Conservation (phyloP, 2,113 vertebrate species). For the Xenotilapia longispinis region DNA sequence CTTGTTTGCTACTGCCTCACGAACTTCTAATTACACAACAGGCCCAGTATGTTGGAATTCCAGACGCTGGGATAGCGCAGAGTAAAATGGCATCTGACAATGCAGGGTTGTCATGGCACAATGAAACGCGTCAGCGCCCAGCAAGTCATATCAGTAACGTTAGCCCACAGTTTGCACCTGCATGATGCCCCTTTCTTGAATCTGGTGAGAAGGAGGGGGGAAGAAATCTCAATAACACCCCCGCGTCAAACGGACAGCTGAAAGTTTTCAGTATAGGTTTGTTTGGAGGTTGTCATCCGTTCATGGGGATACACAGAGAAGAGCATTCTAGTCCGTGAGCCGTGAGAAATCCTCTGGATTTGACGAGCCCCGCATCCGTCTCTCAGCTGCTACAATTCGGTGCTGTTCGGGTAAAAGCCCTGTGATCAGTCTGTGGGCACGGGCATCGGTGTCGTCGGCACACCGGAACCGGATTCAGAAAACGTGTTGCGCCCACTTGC, state of each 20-base stretch:
- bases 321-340: conserved; percentile 54
- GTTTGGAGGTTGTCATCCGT: conserved; percentile 64
- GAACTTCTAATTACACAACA: conserved; percentile 66
- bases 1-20: conserved; percentile 56
- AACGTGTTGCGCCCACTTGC: conserved; percentile 56
- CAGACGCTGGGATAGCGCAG: conserved; percentile 62
- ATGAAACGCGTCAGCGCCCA: conserved; percentile 59
- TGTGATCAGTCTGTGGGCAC: conserved; percentile 57
- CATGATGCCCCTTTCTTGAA: conserved; percentile 53
- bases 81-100: conserved; percentile 67
- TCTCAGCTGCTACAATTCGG: conserved; percentile 65
- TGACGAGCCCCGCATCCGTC: conserved; percentile 43
- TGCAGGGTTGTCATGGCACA: conserved; percentile 63
- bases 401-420: conserved; percentile 57
- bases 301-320: conserved; percentile 49
- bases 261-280: conserved; percentile 66
- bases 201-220: not conserved
- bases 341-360: conserved; percentile 62
- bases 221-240: conserved; percentile 44
- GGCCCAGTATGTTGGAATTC: conserved; percentile 51
- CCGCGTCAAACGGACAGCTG: conserved; percentile 57
- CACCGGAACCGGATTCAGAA: conserved; percentile 66
- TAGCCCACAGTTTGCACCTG: conserved; percentile 66
- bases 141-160: conserved; percentile 64
- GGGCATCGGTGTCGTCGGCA: conserved; percentile 61